Evolutionary conservation across 2,797 vertebrate species (phyloP).

Genomic region (Limnodromus scolopaceus): DNA sequence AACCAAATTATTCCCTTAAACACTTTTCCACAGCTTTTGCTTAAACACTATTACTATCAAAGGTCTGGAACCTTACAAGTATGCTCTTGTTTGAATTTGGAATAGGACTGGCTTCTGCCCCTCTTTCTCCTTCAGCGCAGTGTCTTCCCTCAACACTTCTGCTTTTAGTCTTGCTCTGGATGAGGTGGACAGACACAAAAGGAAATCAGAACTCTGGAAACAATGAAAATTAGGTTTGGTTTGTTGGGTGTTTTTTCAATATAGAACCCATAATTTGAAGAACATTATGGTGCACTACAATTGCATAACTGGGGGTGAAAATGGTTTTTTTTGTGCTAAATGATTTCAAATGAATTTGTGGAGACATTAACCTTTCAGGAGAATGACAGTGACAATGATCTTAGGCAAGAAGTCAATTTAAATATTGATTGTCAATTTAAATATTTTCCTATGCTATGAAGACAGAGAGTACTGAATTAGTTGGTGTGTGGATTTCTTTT

Average conservation of each 20-base stretch:
- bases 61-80: not conserved
- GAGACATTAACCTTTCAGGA: not conserved
- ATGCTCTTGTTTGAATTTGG: not conserved
- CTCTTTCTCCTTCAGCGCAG: not conserved
- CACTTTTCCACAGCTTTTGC: not conserved
- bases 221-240: rapidly evolving
- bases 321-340: not conserved
- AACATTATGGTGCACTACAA: not conserved
- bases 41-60: not conserved
- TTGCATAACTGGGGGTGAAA: not conserved
- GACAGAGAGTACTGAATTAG: not conserved
- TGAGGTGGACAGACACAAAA: not conserved
- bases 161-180: not conserved
- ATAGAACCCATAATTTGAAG: not conserved
- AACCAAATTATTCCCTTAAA: not conserved
- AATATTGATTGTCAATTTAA: not conserved
- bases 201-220: not conserved
- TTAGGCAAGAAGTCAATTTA: too few relatives aligned
- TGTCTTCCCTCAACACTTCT: not conserved
- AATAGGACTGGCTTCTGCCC: not conserved
- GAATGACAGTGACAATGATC: not conserved
- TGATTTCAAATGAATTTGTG: not conserved
- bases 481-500: not conserved
- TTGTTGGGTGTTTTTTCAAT: not conserved
- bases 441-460: not conserved